These are phyloP conservation scores for Drosophila equinoxialis DNA, from an alignment of 1,140 invertebrate genomes.

Conservation along the genomic window DNA sequence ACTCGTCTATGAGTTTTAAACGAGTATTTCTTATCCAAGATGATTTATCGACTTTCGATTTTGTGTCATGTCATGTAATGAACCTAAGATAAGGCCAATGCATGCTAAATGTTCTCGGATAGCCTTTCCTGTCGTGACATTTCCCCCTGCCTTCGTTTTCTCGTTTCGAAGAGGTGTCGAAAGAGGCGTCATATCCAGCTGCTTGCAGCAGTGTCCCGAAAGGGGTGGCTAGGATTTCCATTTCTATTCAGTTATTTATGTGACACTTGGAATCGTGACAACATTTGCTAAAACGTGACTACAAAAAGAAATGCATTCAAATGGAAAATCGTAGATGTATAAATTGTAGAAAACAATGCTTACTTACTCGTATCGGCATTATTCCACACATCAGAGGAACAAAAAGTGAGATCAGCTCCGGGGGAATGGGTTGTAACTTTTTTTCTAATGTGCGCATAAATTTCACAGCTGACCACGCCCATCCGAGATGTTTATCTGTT, in stretches of 20 bases:
- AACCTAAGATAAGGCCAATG: neutral
- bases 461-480: constrained; percentile 42
- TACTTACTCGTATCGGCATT: constrained; percentile 16
- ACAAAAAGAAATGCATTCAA: constrained; percentile 47
- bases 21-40: neutral
- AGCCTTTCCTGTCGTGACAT: neutral
- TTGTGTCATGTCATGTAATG: neutral
- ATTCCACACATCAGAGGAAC: constrained; percentile 1
- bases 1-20: neutral
- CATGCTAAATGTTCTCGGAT: neutral
- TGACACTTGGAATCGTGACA: constrained; percentile 59
- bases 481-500: constrained; percentile 38
- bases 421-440: constrained; percentile 25
- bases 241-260: constrained; percentile 48
- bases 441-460: constrained; percentile 59
- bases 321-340: constrained; percentile 51
- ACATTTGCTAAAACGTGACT: constrained; percentile 36
- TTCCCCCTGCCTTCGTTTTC: neutral
- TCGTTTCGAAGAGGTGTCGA: constrained; percentile 46
- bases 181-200: constrained; percentile 43
- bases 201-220: constrained; percentile 29
- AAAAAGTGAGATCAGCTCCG: neutral
- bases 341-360: constrained; percentile 19
- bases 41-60: constrained; percentile 7
- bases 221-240: constrained; percentile 38